Evolutionary conservation across 2,797 vertebrate genomes (phyloP).

Genomic region (Pangasius krempfi): DNA sequence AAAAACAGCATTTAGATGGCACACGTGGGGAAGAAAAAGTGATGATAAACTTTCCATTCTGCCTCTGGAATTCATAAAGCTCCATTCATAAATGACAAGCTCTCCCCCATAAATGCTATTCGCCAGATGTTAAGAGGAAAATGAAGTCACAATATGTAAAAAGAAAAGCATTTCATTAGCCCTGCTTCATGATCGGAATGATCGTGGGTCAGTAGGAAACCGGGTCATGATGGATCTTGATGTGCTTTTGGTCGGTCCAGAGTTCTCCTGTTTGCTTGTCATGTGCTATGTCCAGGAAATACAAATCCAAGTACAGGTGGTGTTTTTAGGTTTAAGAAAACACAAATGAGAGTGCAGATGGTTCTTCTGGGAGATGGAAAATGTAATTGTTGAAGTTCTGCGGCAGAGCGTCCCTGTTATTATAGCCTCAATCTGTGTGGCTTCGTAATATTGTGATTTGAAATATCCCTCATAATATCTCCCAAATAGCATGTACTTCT

Average conservation of each 20-base stretch:
- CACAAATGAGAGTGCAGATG: neutral
- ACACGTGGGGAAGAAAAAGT: slow-evolving; percentile 17
- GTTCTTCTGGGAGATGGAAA: slow-evolving; percentile 1
- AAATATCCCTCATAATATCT: neutral
- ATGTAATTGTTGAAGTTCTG: slow-evolving; percentile 16
- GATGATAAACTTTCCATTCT: slow-evolving; percentile 44
- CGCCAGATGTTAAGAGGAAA: slow-evolving; percentile 70
- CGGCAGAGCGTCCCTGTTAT: slow-evolving; percentile 3
- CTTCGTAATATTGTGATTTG: neutral
- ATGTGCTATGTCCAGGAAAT: neutral
- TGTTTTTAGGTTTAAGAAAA: slow-evolving; percentile 15
- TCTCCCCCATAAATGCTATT: slow-evolving; percentile 49
- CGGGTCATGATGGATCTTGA: neutral
- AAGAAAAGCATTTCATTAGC: slow-evolving; percentile 64
- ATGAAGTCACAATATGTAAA: slow-evolving; percentile 60
- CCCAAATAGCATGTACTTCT: neutral
- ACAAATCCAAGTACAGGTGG: neutral
- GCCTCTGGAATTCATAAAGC: slow-evolving; percentile 47
- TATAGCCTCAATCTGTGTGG: neutral
- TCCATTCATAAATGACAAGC: slow-evolving; percentile 37
- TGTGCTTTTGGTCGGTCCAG: neutral
- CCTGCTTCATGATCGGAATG: slow-evolving; percentile 67
- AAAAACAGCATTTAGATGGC: slow-evolving; percentile 34
- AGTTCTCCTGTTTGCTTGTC: neutral
- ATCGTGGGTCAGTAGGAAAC: slow-evolving; percentile 66